Evolutionary conservation across 37 sponge, comb jelly and placozoan species (phyloP), one percentile per base, ranked within the genome.

Genomic region (Haliclona indistincta): DNA sequence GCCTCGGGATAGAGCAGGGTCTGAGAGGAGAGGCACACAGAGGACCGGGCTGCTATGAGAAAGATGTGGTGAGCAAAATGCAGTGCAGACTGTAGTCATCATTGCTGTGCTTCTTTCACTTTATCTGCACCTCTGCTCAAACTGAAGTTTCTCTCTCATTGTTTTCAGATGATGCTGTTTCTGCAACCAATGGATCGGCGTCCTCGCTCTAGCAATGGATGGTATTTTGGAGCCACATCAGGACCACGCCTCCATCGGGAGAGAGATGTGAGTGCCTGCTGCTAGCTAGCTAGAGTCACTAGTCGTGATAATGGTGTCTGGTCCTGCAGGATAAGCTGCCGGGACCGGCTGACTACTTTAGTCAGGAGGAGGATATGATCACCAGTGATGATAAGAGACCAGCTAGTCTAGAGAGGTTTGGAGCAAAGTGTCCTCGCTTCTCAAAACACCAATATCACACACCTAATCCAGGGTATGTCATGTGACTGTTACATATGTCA

Each of bases 311-410:
- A n/a, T n/a, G n/a, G n/a, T n/a, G n/a, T n/a, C n/a, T n/a, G n/a
- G n/a, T n/a, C n/a, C 76, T 74, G 68, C n/a, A n/a, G 23, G n/a
- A n/a, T n/a, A n/a, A 4, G 2, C 49, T 41, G 2, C 89, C 89
- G 2, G 78, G 89, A 23, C 89, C 89, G 0, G 79, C 73, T 32
- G 66, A 83, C 58, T 89, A 89, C n/a, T n/a, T n/a, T n/a, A n/a
- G n/a, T n/a, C n/a, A n/a, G n/a, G n/a, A n/a, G n/a, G n/a, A n/a
- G n/a, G 2, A 25, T n/a, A 15, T 25, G 26, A 42, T 37, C 19
- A 41, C 10, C 22, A 49, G 20, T 8, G 56, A 74, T 20, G 61
- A 36, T 2, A 69, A 81, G 69, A 81, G 71, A 63, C 81, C 82
- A n/a, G n/a, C n/a, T n/a, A n/a, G n/a, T n/a, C n/a, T n/a, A n/a